Percentiles rank a stretch among this genome's conserved stretches.
phyloP scores from a whole-genome alignment of 2,113 vertebrate genomes.

The Gila orcuttii region DNA sequence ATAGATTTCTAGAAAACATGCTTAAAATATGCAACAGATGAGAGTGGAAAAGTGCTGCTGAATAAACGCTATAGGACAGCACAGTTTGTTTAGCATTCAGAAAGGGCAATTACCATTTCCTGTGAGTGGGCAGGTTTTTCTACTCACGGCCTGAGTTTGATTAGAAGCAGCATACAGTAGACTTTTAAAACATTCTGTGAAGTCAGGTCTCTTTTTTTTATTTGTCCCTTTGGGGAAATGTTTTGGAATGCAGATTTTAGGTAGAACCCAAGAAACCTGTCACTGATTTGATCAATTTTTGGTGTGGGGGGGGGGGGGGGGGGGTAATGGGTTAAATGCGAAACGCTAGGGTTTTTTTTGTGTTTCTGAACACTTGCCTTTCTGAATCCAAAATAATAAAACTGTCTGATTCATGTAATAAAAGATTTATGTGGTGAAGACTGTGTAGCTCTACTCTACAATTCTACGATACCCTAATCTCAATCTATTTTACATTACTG shows the following conservation, averaged over 20 bases:
- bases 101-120: neutral
- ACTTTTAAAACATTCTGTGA: neutral
- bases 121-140: constrained; percentile 1
- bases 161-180: neutral
- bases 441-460: neutral
- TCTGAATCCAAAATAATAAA: neutral
- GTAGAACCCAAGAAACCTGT: neutral
- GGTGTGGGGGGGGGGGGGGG: neutral
- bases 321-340: neutral
- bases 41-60: constrained; percentile 1
- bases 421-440: neutral
- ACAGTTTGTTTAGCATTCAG: constrained; percentile 15
- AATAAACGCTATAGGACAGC: neutral
- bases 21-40: neutral
- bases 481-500: neutral
- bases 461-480: neutral
- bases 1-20: neutral
- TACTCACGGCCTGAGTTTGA: neutral
- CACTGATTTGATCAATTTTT: neutral
- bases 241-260: neutral
- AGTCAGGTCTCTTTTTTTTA: neutral
- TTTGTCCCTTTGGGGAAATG: neutral
- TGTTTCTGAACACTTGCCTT: neutral
- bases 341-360: neutral
- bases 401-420: neutral